Evolutionary conservation across 1,140 invertebrate species (phyloP), one percentile per base, ranked within the genome.

Genomic region (Drosophila chauvacae): DNA sequence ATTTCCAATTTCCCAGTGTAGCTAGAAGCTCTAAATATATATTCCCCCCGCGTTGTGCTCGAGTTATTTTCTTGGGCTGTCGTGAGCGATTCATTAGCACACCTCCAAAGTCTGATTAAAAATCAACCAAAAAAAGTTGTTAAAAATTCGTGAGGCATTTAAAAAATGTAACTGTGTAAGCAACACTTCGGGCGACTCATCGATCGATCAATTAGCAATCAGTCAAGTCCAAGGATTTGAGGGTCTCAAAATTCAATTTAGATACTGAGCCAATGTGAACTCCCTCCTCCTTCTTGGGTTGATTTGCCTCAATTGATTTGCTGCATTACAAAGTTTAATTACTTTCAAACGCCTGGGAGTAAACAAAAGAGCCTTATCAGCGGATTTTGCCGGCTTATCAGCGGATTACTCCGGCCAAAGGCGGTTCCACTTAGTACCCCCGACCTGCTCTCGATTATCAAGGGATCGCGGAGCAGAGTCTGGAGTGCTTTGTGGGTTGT

Each of bases 1-100:
- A 0, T 6, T 20, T 4, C 5, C 2, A 50, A 3, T 50, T 51
- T 39, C 2, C 9, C 18, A n/a, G 51, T 55, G 35, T 59, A 35
- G 3, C 18, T 30, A 23, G 11, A 9, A n/a, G 30, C 56, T 78
- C 81, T 83, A 87, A 88, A 87, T 80, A 87, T 70, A 74, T 70
- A 71, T 44, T 14, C 30, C 47, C 26, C 60, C 30, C 55, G 45
- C 55, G 51, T 28, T 72, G 18, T 61, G 64, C 68, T 77, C 41
- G n/a, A 41, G 28, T 42, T 45, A n/a, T 53, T 48, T 66, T 33
- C 47, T 44, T 39, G 3, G 30, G 30, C 20, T 57, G 26, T 70
- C 85, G 85, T 90, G 85, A 47, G 42, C 56, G 41, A 51, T 71
- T 85, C 70, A 81, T 90, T 90, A 90, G 75, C 85, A 56, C 33